Evolutionary conservation across 2,797 vertebrate species (phyloP), one percentile per base, ranked within the genome.

Genomic region (Sebastes jordani): DNA sequence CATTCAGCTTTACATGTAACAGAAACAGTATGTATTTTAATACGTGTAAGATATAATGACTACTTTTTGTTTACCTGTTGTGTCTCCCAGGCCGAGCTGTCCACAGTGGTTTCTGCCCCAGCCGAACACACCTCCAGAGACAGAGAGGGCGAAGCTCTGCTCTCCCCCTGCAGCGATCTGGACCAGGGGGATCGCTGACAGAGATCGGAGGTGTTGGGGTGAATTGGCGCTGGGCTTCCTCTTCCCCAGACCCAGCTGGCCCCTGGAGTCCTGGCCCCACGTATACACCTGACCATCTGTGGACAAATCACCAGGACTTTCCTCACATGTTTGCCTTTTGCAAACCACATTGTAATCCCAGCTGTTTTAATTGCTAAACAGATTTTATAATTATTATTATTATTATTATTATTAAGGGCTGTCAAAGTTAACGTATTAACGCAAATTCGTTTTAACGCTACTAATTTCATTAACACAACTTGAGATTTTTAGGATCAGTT

Each of bases 61-160:
- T 55, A 1, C 4, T 30, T 58, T 8, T 20, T 55, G 4, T 30
- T 11, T 30, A 98, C 97, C 96, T 93, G 75, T 68, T 20, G 88
- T 94, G 84, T 97, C 95, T 85, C 96, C 97, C 11, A 98, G 91
- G 1, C 97, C 97, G 63, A 98, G 96, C 84, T 97, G 97, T 32
- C 97, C 97, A 13, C 92, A 87, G 83, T 89, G 82, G 80, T 98
- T 98, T 55, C 89, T 94, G 5, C 97, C 97, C 97, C 97, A 98
- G 81, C 93, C 89, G 74, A 97, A 96, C 71, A 98, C 96, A 9
- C 92, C 92, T 86, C 97, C 97, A 20, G 97, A 97, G 71, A 96
- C 93, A 4, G 97, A 96, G 30, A 97, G 91, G 87, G 95, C 95
- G 68, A 97, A 97, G 91, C 97, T 97, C 90, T 97, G 97, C 52